Base-by-base conservation (phyloP, 2,113 vertebrate genomes). In the Elephas maximus region DNA sequence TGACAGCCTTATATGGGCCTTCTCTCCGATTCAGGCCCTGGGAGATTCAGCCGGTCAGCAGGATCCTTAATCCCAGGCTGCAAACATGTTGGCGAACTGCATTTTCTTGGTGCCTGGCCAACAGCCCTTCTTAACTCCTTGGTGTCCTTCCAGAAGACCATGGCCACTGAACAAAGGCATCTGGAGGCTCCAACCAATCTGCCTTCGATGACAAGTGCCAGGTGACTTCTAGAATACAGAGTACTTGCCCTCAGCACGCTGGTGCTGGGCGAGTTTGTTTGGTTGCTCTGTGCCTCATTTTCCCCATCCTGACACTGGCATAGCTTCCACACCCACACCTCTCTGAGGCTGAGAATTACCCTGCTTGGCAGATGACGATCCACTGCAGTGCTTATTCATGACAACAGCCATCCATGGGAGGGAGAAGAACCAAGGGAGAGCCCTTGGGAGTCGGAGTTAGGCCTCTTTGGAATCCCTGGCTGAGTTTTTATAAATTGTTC, bases 1-100 rank as follows among this genome's bases (percentile, higher is more conserved):
- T 33, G 83, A 44, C 44, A 1, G 28, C 97, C 89, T 96, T 90
- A 94, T 82, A 83, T 84, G 93, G 96, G 86, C 74, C 89, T 79
- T 83, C 82, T 96, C 73, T 93, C 63, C 21, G 26, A 10, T 14
- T 28, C 33, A 18, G 86, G 95, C 69, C 93, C 23, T 79, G 45
- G 78, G 81, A 93, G 88, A 67, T 6, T 41, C 73, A 33, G 57
- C 41, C 83, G 0, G 6, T 92, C 94, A 63, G 89, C 91, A 33
- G 51, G 30, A 37, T 82, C 44, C 10, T 0, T 83, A 57, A 76
- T 79, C 96, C 85, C 82, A 67, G 88, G 62, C 82, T 85, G 17
- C 90, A 92, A 1, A 79, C 87, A 11, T 33, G 87, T 45, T 67
- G 41, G 91, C 71, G 63, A 89, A 53, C 90, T 88, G 93, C 15